Conservation (phyloP, 2,797 vertebrate species). For the Carapus acus region DNA sequence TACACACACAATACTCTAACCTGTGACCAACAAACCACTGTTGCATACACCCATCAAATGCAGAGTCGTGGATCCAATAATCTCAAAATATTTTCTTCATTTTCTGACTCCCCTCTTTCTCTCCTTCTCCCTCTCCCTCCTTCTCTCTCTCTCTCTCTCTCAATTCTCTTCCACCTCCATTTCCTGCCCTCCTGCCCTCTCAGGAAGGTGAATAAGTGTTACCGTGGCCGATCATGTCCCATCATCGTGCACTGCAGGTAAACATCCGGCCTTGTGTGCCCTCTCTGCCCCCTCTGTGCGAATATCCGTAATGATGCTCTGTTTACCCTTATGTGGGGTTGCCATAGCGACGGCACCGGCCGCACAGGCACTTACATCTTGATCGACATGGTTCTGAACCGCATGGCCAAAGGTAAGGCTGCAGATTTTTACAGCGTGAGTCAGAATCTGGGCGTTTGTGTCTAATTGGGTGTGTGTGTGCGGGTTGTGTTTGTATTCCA, state of each 20-base stretch:
- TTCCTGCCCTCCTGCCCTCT: conserved; percentile 8
- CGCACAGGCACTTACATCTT: conserved; percentile 93
- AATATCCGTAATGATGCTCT: not conserved
- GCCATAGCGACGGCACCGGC: conserved; percentile 84
- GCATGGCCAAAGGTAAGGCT: conserved; percentile 91
- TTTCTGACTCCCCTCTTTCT: not conserved
- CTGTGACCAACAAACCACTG: too few relatives aligned
- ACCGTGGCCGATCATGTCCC: conserved; percentile 74
- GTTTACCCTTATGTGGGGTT: conserved; percentile 10
- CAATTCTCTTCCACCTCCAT: not conserved
- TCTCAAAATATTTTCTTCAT: too few relatives aligned
- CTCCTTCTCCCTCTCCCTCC: not conserved
- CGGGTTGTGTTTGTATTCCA: conserved; percentile 42
- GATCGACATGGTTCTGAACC: conserved; percentile 94
- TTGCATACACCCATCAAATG: too few relatives aligned
- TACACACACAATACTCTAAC: too few relatives aligned
- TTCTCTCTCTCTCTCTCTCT: conserved; percentile 17
- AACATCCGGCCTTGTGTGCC: conserved; percentile 4
- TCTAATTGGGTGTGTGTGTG: not conserved
- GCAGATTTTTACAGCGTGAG: too few relatives aligned
- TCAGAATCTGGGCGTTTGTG: too few relatives aligned
- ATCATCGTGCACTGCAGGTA: conserved; percentile 80
- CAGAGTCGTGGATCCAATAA: too few relatives aligned
- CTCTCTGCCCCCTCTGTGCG: too few relatives aligned
- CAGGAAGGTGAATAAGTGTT: conserved; percentile 78